A percentile compares a stretch with the other conserved stretches of the same genome.
Conservation (phyloP, 2,113 vertebrate species). For the Anarrhichthys ocellatus region DNA sequence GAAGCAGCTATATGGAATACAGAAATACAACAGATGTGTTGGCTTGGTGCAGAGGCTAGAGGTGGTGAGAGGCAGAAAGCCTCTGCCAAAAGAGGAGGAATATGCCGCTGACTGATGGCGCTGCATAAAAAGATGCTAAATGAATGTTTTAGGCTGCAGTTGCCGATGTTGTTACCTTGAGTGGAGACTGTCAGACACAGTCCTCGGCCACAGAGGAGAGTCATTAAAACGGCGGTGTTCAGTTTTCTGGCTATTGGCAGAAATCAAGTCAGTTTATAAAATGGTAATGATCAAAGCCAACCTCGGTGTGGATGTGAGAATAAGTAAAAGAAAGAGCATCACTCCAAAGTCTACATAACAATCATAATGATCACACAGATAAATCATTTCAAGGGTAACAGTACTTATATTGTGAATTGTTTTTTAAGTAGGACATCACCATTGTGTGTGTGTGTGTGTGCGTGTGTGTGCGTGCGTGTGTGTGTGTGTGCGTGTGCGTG, state of each 20-base stretch:
- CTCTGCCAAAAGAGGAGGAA: neutral
- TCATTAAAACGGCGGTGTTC: conserved; percentile 36
- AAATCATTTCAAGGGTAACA: conserved; percentile 39
- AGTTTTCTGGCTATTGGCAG: conserved; percentile 26
- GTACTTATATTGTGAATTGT: neutral
- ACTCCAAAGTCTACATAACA: conserved; percentile 31
- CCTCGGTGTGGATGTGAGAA: conserved; percentile 16
- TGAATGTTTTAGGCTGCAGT: conserved; percentile 23
- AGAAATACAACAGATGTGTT: neutral
- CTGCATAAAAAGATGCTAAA: conserved; percentile 5
- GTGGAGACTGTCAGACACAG: conserved; percentile 13
- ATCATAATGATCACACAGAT: conserved; percentile 31
- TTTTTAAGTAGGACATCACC: conserved; percentile 35
- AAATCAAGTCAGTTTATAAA: conserved; percentile 35
- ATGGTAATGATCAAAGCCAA: conserved; percentile 41
- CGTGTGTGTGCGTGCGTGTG: conserved; percentile 1
- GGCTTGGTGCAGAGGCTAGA: neutral
- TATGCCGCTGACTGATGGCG: conserved; percentile 2
- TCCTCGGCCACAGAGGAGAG: conserved; percentile 24
- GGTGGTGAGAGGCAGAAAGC: neutral
- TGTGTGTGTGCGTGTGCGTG: conserved; percentile 13
- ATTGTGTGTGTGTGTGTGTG: conserved; percentile 16
- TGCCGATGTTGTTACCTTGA: conserved; percentile 47
- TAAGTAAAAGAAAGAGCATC: conserved; percentile 1
- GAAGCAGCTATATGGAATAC: neutral